Evolutionary conservation across 2,113 vertebrate genomes (phyloP).

Genomic region (Pterocles orientalis): DNA sequence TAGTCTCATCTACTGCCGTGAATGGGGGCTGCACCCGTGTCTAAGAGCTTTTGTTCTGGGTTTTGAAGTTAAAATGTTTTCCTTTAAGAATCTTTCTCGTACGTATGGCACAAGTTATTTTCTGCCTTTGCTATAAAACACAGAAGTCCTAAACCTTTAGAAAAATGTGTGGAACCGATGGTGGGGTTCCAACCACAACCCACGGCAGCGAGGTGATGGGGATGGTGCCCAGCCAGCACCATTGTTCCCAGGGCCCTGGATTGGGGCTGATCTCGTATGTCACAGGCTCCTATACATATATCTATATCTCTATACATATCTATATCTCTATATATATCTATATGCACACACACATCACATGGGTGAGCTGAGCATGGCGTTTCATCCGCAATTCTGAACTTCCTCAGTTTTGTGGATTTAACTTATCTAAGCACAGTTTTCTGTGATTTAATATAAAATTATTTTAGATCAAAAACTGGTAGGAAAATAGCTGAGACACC

Average conservation of each 20-base stretch:
- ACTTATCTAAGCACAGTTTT: slow-evolving; percentile 75
- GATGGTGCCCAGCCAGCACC: background rate
- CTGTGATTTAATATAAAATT: slow-evolving; percentile 75
- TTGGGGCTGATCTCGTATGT: background rate
- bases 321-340: too few relatives aligned
- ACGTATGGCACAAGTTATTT: accelerated
- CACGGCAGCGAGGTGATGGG: background rate
- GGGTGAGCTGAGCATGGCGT: background rate
- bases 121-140: background rate
- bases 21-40: accelerated
- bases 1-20: accelerated
- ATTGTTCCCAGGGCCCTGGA: background rate
- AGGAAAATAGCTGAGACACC: slow-evolving; percentile 75
- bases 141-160: background rate
- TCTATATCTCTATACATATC: too few relatives aligned
- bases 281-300: background rate
- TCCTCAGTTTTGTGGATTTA: slow-evolving; percentile 63
- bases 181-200: background rate
- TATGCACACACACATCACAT: background rate
- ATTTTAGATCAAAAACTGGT: slow-evolving; percentile 74
- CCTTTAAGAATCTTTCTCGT: accelerated
- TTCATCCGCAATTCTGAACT: slow-evolving; percentile 29
- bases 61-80: background rate
- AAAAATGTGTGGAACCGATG: background rate
- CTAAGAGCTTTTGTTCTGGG: background rate